phyloP scores from a whole-genome alignment of 2,888 invertebrate species.

The Ametastegia equiseti region DNA sequence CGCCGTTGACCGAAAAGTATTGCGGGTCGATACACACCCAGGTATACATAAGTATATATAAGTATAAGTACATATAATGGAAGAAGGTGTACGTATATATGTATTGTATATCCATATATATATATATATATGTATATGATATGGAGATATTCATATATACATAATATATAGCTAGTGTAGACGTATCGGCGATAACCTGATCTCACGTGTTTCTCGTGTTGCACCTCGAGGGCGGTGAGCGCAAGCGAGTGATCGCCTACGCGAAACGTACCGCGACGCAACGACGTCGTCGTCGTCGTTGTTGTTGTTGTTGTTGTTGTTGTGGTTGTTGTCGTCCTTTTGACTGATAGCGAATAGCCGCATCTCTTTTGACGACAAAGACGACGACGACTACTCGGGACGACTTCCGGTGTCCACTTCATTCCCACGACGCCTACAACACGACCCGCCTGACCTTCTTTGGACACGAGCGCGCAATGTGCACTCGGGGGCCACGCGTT shows the following conservation, averaged over 20 bases:
- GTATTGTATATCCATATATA: background rate
- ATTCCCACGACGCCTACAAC: constrained; percentile 50
- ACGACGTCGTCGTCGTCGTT: no score
- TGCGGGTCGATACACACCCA: constrained; percentile 6
- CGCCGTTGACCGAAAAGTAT: constrained; percentile 41
- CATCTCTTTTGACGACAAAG: background rate
- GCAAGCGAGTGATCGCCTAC: constrained; percentile 45
- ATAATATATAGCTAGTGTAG: background rate
- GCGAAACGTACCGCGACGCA: constrained; percentile 34
- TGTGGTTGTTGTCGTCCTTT: constrained; percentile 37
- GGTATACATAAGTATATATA: background rate
- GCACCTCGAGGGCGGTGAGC: constrained; percentile 24
- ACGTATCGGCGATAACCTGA: constrained; percentile 41
- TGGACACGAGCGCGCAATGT: constrained; percentile 24
- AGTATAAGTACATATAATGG: constrained; percentile 5
- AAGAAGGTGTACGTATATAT: background rate
- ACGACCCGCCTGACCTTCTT: constrained; percentile 34
- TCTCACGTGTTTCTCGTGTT: constrained; percentile 41
- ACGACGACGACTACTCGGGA: no score
- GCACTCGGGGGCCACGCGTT: background rate
- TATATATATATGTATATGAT: background rate
- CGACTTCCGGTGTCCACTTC: constrained; percentile 49
- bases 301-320: no score
- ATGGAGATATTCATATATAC: background rate
- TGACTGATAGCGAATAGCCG: constrained; percentile 46